These are phyloP conservation scores for Deroplatys truncata DNA, from an alignment of 2,888 invertebrate genomes.

Conservation along the genomic window DNA sequence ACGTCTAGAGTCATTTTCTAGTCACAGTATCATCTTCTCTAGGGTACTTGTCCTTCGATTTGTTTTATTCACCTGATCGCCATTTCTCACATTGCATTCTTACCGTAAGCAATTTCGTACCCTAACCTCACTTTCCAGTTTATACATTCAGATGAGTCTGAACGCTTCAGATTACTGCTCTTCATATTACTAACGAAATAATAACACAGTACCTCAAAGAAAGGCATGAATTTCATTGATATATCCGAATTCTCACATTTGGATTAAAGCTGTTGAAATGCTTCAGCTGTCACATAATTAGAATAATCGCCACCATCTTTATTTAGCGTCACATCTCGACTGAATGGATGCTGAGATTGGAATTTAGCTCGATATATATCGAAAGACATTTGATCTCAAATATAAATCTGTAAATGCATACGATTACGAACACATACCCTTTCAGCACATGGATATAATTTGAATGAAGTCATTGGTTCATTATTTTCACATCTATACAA, in stretches of 20 bases:
- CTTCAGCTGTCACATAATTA: not conserved
- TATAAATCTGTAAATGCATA: too few species aligned
- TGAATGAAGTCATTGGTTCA: too few species aligned
- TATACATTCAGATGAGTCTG: not conserved
- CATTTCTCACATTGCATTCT: not conserved
- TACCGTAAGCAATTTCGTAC: too few species aligned
- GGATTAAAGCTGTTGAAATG: not conserved
- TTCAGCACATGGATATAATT: too few species aligned
- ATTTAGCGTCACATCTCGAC: not conserved
- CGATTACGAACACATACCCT: too few species aligned
- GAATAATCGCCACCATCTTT: not conserved
- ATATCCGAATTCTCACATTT: not conserved
- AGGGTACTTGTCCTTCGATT: not conserved
- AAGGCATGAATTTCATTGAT: not conserved
- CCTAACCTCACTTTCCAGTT: not conserved
- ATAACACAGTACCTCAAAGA: not conserved
- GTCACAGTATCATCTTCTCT: not conserved
- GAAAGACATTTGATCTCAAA: not conserved
- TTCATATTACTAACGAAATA: not conserved
- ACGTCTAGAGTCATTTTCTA: conserved; percentile 15
- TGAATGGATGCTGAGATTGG: not conserved
- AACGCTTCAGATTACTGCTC: not conserved
- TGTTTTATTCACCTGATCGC: not conserved
- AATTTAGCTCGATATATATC: not conserved
- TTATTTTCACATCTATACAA: too few species aligned